Percentiles rank a stretch among this genome's conserved stretches.
Evolutionary conservation across 2,113 vertebrate genomes (phyloP).

Genomic region (Sinocyclocheilus anshuiensis): DNA sequence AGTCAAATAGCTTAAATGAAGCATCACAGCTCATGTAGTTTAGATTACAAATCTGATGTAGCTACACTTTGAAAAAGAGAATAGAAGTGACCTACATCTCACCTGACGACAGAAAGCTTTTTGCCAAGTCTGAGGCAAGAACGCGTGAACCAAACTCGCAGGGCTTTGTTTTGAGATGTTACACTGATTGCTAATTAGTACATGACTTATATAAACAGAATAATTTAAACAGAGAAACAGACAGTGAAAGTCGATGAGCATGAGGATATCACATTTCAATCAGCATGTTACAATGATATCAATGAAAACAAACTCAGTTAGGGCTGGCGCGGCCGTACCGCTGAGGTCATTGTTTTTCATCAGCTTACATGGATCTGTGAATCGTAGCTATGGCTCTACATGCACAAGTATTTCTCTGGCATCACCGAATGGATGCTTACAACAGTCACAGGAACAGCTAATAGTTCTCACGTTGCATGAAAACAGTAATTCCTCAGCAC

Average conservation of each 20-base stretch:
- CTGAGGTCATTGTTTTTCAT: conserved; percentile 52
- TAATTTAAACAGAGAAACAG: conserved; percentile 5
- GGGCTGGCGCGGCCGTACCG: conserved; percentile 32
- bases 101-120: conserved; percentile 23
- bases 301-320: conserved; percentile 47
- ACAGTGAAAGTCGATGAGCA: conserved; percentile 48
- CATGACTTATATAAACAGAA: conserved; percentile 62
- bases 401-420: not conserved
- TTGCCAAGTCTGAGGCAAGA: conserved; percentile 48
- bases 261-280: conserved; percentile 49
- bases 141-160: conserved; percentile 43
- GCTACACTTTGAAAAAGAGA: not conserved
- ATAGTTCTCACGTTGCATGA: not conserved
- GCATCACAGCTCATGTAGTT: not conserved
- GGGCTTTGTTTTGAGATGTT: conserved; percentile 46
- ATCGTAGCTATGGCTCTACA: not conserved
- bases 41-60: not conserved
- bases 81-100: conserved; percentile 9
- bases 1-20: not conserved
- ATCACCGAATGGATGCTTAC: not conserved
- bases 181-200: conserved; percentile 48
- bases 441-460: not conserved
- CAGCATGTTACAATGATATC: conserved; percentile 46
- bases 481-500: not conserved
- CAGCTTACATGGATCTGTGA: conserved; percentile 42